Percentiles rank a stretch among this genome's conserved stretches.
phyloP scores from a whole-genome alignment of 2,113 vertebrate genomes.

The Oncorhynchus kisutch region DNA sequence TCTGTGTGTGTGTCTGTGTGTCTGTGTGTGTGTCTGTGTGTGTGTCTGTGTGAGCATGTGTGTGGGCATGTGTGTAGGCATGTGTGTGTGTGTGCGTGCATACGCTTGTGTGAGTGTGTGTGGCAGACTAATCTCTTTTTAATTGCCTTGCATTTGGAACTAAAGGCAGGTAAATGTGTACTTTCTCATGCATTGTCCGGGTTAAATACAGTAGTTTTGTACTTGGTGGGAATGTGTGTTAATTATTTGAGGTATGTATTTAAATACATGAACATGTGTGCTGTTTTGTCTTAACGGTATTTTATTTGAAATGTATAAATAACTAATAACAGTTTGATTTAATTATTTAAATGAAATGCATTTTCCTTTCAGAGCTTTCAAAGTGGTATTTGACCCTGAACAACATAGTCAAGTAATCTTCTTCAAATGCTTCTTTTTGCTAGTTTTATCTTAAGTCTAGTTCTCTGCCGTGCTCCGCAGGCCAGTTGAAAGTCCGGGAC shows the following conservation, averaged over 20 bases:
- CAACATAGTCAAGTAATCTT: no score
- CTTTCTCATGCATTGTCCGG: conserved; percentile 35
- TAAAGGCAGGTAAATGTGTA: conserved; percentile 52
- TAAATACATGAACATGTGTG: not conserved
- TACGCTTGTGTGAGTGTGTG: conserved; percentile 13
- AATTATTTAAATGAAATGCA: not conserved
- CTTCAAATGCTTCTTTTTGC: no score
- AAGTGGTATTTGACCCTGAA: no score
- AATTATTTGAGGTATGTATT: not conserved
- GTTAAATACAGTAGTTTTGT: conserved; percentile 36
- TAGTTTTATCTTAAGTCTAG: no score
- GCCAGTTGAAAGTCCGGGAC: no score
- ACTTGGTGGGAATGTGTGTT: not conserved
- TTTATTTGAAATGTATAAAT: not conserved
- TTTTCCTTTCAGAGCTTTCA: no score
- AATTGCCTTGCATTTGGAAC: conserved; percentile 63
- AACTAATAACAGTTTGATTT: not conserved
- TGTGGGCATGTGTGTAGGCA: no score
- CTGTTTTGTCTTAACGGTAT: not conserved
- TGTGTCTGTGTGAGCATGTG: not conserved
- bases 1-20: conserved; percentile 3
- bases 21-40: conserved; percentile 6
- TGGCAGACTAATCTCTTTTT: conserved; percentile 74
- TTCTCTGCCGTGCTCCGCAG: no score
- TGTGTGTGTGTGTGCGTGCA: not conserved